phyloP scores from a whole-genome alignment of 1,140 invertebrate genomes.

The Ectropis grisescens region DNA sequence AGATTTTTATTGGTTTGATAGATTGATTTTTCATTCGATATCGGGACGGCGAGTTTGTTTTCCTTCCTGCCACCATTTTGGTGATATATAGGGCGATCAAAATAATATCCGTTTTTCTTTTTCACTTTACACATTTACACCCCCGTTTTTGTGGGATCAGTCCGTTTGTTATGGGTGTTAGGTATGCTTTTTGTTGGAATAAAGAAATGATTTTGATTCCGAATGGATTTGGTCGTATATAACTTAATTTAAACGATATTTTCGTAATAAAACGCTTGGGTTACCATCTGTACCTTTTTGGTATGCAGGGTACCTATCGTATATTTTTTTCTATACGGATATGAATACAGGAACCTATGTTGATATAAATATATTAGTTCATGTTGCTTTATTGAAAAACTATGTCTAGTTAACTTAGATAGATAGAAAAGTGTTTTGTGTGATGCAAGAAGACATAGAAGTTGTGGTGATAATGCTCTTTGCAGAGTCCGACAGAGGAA shows the following conservation, averaged over 20 bases:
- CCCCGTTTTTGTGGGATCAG: slow-evolving; percentile 13
- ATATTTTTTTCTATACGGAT: too few relatives aligned
- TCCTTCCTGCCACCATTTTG: slow-evolving; percentile 13
- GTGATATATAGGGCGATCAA: slow-evolving; percentile 21
- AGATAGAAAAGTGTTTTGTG: too few relatives aligned
- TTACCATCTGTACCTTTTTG: not conserved
- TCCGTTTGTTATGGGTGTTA: too few relatives aligned
- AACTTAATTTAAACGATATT: not conserved
- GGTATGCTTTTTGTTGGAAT: too few relatives aligned
- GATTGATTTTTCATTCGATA: slow-evolving; percentile 27
- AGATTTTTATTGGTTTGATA: slow-evolving; percentile 19
- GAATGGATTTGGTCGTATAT: not conserved
- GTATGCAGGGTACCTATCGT: not conserved
- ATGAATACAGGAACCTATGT: too few relatives aligned
- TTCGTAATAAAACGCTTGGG: not conserved
- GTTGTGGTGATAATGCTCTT: too few relatives aligned
- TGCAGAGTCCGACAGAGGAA: too few relatives aligned
- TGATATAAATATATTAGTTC: not conserved
- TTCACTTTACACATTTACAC: slow-evolving; percentile 16
- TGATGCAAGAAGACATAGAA: too few relatives aligned
- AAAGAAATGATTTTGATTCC: slow-evolving; percentile 1
- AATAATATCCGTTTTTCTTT: too few relatives aligned
- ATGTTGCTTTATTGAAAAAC: not conserved
- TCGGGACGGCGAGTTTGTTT: too few relatives aligned
- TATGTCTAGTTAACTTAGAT: not conserved